These are phyloP conservation scores for Pseudomyrmex concolor DNA, from an alignment of 1,140 invertebrate species.

Conservation along the genomic window DNA sequence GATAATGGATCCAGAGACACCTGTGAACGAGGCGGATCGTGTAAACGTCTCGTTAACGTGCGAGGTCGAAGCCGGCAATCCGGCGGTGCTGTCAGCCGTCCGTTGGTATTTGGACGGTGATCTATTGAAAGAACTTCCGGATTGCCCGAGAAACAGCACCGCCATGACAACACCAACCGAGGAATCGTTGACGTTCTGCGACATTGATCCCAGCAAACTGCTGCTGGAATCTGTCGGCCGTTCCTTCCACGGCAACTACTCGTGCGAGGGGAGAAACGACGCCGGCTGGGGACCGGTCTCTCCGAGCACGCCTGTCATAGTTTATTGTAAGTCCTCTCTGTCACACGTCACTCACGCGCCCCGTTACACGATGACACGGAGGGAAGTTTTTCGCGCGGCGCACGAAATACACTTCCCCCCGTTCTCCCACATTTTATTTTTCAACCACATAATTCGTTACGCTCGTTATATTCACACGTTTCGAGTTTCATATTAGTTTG, in stretches of 20 bases:
- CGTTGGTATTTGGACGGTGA: conserved; percentile 94
- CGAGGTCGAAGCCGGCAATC: conserved; percentile 90
- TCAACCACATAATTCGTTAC: not conserved
- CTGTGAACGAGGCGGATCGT: conserved; percentile 92
- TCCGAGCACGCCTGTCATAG: conserved; percentile 89
- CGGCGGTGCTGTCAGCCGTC: conserved; percentile 87
- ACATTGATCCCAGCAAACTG: conserved; percentile 93
- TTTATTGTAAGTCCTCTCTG: conserved; percentile 89
- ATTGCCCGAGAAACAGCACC: conserved; percentile 88
- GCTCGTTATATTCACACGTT: not conserved
- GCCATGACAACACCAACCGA: conserved; percentile 74
- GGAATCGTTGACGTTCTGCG: conserved; percentile 87
- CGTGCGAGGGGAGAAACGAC: conserved; percentile 93
- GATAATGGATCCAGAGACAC: conserved; percentile 89
- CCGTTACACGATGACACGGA: not conserved
- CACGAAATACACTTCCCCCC: not conserved
- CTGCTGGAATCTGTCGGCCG: conserved; percentile 92
- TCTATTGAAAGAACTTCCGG: conserved; percentile 93
- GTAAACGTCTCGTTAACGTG: conserved; percentile 93
- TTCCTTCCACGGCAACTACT: conserved; percentile 96
- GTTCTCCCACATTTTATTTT: not conserved
- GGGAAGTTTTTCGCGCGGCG: not conserved
- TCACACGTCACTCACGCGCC: conserved; percentile 37
- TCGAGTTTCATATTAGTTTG: not conserved
- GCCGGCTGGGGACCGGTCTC: conserved; percentile 94